Percentiles rank a stretch among this genome's conserved stretches.
Conservation (phyloP, 2,113 vertebrate species). For the Amazona vittata region DNA sequence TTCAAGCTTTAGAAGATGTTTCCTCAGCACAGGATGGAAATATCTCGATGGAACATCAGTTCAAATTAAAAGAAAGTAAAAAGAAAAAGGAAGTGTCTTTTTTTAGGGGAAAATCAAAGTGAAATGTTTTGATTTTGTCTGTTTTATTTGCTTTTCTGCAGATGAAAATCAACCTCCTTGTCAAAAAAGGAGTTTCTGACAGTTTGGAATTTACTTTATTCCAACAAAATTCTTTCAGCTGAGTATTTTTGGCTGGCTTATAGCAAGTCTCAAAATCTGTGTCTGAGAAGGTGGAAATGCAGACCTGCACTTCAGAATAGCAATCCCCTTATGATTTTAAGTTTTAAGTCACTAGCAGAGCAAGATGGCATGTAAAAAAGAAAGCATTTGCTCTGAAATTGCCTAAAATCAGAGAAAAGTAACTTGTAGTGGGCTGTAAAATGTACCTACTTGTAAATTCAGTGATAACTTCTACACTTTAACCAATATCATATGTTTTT, state of each 20-base stretch:
- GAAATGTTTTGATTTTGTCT: not conserved
- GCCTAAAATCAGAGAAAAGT: not conserved
- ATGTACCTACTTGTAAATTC: not conserved
- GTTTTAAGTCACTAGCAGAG: not conserved
- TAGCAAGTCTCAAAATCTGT: not conserved
- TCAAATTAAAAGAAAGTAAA: slow-evolving; percentile 8
- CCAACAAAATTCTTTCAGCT: not conserved
- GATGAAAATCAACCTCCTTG: not conserved
- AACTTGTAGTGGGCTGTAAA: not conserved
- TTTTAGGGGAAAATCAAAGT: not conserved
- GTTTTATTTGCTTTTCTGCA: not conserved
- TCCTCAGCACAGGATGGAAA: not conserved
- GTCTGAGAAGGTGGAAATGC: not conserved
- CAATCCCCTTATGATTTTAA: not conserved
- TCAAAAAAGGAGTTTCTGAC: not conserved
- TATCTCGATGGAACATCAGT: not conserved
- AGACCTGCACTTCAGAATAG: not conserved
- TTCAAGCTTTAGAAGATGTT: slow-evolving; percentile 16
- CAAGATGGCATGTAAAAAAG: not conserved
- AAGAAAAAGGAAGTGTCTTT: not conserved
- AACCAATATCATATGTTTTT: not conserved
- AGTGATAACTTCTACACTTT: not conserved
- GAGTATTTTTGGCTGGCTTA: not conserved
- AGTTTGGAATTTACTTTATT: not conserved
- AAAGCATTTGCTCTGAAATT: not conserved